A percentile compares a stretch with the other conserved stretches of the same genome.
Conservation (phyloP, 2,888 invertebrate genomes). For the Drosophila mayaguana region DNA sequence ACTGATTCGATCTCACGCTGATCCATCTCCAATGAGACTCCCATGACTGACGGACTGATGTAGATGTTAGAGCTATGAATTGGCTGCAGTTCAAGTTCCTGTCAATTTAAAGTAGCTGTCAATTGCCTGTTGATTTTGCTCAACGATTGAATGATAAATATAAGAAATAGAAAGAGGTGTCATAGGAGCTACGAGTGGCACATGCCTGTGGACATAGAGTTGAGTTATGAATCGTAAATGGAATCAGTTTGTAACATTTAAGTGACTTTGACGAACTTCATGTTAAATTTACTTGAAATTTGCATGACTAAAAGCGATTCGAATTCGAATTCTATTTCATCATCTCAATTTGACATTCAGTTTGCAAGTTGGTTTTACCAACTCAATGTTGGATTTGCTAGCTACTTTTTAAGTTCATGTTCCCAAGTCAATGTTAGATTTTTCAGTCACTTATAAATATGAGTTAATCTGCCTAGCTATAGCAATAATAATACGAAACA, state of each 20-base stretch:
- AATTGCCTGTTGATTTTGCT: background rate
- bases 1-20: conserved; percentile 1
- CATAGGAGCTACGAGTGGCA: background rate
- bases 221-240: background rate
- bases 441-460: background rate
- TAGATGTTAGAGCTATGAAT: background rate
- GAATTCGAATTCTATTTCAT: too few species aligned
- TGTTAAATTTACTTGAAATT: background rate
- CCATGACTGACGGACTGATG: background rate
- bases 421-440: background rate
- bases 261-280: background rate
- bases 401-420: too few species aligned
- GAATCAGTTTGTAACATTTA: background rate
- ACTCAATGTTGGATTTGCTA: background rate
- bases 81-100: too few species aligned
- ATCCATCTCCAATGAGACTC: background rate
- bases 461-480: background rate
- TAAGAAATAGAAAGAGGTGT: background rate
- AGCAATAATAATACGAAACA: background rate
- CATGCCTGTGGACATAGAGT: background rate
- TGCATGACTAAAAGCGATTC: background rate
- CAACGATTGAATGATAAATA: background rate
- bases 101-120: background rate
- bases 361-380: background rate
- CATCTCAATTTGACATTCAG: background rate